phyloP scores from a whole-genome alignment of 2,113 vertebrate species.

The Lota lota region DNA sequence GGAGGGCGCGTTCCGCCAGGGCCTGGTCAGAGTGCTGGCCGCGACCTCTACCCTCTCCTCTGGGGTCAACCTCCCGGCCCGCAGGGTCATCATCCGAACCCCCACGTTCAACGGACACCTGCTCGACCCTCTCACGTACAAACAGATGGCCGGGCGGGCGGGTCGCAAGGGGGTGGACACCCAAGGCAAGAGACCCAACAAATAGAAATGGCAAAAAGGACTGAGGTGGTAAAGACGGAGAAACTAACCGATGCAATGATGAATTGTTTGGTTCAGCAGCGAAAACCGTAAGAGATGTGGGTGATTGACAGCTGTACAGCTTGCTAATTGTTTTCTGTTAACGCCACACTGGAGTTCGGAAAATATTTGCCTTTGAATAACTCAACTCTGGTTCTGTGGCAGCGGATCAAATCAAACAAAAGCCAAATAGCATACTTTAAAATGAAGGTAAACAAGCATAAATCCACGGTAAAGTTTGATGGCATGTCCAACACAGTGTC shows the following conservation, averaged over 20 bases:
- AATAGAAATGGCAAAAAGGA: background rate
- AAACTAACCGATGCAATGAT: background rate
- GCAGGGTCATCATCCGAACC: constrained; percentile 90
- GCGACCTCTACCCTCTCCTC: constrained; percentile 96
- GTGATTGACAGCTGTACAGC: no score
- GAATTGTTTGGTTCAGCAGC: background rate
- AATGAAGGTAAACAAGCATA: no score
- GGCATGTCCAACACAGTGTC: no score
- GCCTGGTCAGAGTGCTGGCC: constrained; percentile 81
- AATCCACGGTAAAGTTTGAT: no score
- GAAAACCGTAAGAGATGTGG: no score
- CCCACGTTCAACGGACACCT: constrained; percentile 85
- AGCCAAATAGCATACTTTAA: no score
- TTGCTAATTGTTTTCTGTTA: no score
- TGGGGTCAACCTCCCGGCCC: constrained; percentile 95
- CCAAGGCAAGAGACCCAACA: constrained; percentile 58
- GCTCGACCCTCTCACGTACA: constrained; percentile 90
- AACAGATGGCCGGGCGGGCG: constrained; percentile 95
- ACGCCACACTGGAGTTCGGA: no score
- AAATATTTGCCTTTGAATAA: no score
- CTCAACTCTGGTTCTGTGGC: no score
- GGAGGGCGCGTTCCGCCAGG: constrained; percentile 90
- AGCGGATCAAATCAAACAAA: no score
- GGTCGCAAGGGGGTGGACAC: constrained; percentile 95
- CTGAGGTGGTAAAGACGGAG: background rate